These are phyloP conservation scores for Hymenopus coronatus DNA, from an alignment of 2,888 invertebrate genomes.

Conservation along the genomic window DNA sequence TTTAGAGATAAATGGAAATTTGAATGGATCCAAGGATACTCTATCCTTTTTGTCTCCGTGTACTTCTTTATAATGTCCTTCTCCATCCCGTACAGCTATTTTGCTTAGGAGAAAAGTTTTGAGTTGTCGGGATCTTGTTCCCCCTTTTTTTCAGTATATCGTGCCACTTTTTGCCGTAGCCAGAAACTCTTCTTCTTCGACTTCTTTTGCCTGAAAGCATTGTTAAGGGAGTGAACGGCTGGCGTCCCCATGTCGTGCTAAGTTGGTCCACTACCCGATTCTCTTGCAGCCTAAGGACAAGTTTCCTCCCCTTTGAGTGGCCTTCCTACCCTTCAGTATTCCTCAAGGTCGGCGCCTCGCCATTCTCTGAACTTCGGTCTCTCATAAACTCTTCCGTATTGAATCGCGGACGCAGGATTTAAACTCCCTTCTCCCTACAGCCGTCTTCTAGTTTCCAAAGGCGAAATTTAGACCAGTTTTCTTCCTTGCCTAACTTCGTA, in stretches of 20 bases:
- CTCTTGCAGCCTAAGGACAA: not conserved
- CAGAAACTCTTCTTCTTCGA: not conserved
- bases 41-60: not conserved
- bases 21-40: not conserved
- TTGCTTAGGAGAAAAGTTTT: not conserved
- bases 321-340: not conserved
- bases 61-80: not conserved
- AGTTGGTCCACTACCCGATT: not conserved
- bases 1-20: not conserved
- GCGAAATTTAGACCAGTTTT: constrained; percentile 19
- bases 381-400: not conserved
- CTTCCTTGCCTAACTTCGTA: not conserved
- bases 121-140: not conserved
- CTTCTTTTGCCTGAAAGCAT: not conserved
- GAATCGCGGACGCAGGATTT: not conserved
- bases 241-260: not conserved
- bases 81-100: not conserved
- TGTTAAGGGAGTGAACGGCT: not conserved
- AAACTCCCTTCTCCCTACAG: not conserved
- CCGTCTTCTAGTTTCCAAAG: not conserved
- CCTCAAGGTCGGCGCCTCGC: not conserved
- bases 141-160: not conserved
- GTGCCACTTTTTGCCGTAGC: not conserved
- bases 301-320: not conserved
- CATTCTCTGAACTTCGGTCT: not conserved